phyloP scores from a whole-genome alignment of 2,797 vertebrate genomes.

The Thunnus albacares region DNA sequence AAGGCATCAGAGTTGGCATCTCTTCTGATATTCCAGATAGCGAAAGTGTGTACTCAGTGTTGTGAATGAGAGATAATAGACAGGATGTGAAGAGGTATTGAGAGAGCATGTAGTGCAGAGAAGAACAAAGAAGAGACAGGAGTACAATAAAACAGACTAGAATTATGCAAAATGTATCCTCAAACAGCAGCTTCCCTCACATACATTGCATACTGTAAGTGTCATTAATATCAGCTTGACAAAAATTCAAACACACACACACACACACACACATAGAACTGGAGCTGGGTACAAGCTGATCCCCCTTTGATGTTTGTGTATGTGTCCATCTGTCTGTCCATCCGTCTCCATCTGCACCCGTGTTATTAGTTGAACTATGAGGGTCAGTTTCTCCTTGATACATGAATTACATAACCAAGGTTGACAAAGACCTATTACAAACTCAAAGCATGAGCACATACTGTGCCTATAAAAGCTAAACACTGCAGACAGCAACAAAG shows the following conservation, averaged over 20 bases:
- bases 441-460: constrained; percentile 60
- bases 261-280: constrained; percentile 11
- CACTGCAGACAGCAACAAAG: constrained; percentile 50
- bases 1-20: constrained; percentile 55
- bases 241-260: constrained; percentile 8
- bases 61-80: constrained; percentile 43
- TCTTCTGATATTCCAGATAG: constrained; percentile 67
- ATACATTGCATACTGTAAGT: neutral
- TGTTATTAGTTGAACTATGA: constrained; percentile 64
- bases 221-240: constrained; percentile 29
- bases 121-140: neutral
- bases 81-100: constrained; percentile 46
- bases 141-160: constrained; percentile 5
- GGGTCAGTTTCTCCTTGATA: constrained; percentile 74
- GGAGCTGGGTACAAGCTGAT: constrained; percentile 56
- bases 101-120: constrained; percentile 1
- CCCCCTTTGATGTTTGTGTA: constrained; percentile 60
- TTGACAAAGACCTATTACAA: constrained; percentile 70
- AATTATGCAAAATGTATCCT: constrained; percentile 2
- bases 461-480: constrained; percentile 64
- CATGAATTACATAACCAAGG: constrained; percentile 72
- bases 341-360: constrained; percentile 35
- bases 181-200: constrained; percentile 16
- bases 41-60: constrained; percentile 34
- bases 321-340: constrained; percentile 36